phyloP scores from a whole-genome alignment of 2,888 invertebrate genomes.

The Megaustenia siamemsis region DNA sequence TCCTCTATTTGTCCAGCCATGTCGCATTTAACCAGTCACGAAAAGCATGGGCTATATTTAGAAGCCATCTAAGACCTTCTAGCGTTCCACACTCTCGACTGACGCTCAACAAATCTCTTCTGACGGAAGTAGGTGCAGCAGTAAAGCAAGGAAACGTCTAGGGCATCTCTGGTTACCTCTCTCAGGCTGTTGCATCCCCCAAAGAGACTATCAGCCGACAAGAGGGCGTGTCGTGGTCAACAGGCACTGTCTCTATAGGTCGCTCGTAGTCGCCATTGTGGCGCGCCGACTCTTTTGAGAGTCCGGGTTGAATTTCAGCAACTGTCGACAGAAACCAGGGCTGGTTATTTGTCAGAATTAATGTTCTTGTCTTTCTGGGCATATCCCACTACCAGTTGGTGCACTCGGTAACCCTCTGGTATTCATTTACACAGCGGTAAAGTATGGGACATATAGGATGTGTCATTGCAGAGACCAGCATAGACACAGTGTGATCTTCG shows the following conservation, averaged over 20 bases:
- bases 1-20: too few species aligned
- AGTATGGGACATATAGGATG: not conserved
- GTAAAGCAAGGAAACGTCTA: not conserved
- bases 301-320: slow-evolving; percentile 30
- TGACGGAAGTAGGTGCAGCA: too few species aligned
- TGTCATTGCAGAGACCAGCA: not conserved
- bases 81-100: not conserved
- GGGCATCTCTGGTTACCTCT: not conserved
- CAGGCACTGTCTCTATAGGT: slow-evolving; percentile 26
- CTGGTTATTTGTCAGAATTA: slow-evolving; percentile 48
- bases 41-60: too few species aligned
- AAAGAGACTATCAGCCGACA: slow-evolving; percentile 3
- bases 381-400: not conserved
- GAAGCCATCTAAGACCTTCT: too few species aligned
- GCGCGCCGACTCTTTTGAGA: slow-evolving; percentile 36
- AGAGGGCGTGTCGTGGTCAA: slow-evolving; percentile 39
- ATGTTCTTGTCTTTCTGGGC: slow-evolving; percentile 1
- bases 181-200: not conserved
- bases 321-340: slow-evolving; percentile 9
- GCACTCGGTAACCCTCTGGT: slow-evolving; percentile 22
- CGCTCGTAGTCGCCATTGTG: slow-evolving; percentile 20
- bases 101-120: not conserved
- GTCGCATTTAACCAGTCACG: too few species aligned
- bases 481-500: too few species aligned
- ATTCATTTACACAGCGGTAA: not conserved